These are phyloP conservation scores for Sarcophaga variegata DNA, from an alignment of 2,888 invertebrate species.

Conservation along the genomic window DNA sequence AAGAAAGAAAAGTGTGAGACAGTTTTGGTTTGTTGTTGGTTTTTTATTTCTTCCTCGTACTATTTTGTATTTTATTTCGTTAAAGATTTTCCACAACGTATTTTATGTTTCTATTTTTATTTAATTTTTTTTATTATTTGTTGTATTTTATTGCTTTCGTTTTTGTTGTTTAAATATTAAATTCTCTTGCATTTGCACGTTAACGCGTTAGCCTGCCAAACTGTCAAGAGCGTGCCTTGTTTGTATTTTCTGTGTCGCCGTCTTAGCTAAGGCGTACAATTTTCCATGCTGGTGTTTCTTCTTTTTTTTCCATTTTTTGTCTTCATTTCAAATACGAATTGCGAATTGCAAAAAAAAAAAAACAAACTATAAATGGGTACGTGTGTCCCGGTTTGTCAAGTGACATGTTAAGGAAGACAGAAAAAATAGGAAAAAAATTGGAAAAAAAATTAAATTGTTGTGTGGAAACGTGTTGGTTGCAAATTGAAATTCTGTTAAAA, in stretches of 20 bases:
- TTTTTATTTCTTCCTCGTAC: background rate
- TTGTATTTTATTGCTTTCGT: slow-evolving; percentile 2
- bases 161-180: slow-evolving; percentile 47
- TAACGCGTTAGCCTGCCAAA: slow-evolving; percentile 69
- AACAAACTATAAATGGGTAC: slow-evolving; percentile 66
- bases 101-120: slow-evolving; percentile 33
- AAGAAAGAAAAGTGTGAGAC: background rate
- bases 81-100: slow-evolving; percentile 34
- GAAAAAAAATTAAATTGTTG: slow-evolving; percentile 40
- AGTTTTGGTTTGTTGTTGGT: background rate
- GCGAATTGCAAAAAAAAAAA: slow-evolving; percentile 6
- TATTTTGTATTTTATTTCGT: slow-evolving; percentile 44
- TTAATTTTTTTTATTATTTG: background rate
- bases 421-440: slow-evolving; percentile 29
- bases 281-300: slow-evolving; percentile 10
- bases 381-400: slow-evolving; percentile 69
- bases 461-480: slow-evolving; percentile 60
- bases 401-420: slow-evolving; percentile 63
- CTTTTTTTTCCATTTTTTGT: background rate
- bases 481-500: slow-evolving; percentile 58
- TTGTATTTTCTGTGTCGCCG: slow-evolving; percentile 26
- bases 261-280: slow-evolving; percentile 10
- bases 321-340: background rate
- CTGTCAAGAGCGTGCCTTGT: slow-evolving; percentile 69
- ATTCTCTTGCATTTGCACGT: slow-evolving; percentile 67